Percentiles rank a stretch among this genome's conserved stretches.
Conservation (phyloP, 2,888 invertebrate species). For the Cecidostiba fungosa region DNA sequence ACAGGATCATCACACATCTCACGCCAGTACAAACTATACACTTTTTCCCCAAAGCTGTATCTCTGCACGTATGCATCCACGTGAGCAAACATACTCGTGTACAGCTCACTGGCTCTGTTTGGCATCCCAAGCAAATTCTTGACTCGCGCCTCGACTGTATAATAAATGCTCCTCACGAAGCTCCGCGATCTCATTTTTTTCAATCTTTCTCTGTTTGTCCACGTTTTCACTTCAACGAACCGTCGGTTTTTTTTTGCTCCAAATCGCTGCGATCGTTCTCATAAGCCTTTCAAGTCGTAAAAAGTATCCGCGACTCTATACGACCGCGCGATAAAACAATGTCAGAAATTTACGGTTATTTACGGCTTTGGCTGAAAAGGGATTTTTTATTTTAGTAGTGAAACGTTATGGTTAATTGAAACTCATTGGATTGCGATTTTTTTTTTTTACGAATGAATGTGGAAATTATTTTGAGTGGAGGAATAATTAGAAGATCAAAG, state of each 20-base stretch:
- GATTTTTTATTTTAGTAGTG: not conserved
- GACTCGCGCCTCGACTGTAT: not conserved
- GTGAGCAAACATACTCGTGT: not conserved
- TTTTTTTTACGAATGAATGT: not conserved
- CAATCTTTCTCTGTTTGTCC: not conserved
- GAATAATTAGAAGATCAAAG: not conserved
- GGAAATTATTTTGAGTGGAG: not conserved
- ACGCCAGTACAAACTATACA: not conserved
- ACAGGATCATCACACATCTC: not conserved
- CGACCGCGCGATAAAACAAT: not conserved
- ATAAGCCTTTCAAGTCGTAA: slow-evolving; percentile 9
- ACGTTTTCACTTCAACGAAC: not conserved
- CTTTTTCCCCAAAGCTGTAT: not conserved
- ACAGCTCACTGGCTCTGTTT: slow-evolving; percentile 29
- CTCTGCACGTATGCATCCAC: not conserved
- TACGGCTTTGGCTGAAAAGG: slow-evolving; percentile 5
- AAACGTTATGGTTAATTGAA: not conserved
- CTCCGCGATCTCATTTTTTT: not conserved
- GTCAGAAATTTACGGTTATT: not conserved
- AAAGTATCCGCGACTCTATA: not conserved
- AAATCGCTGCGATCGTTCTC: slow-evolving; percentile 3
- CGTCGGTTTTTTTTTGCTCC: not conserved
- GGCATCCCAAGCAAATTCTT: slow-evolving; percentile 31
- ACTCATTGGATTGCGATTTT: not conserved
- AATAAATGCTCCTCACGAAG: not conserved